Conservation (phyloP, 2,888 invertebrate species). For the Lasius fuliginosus region DNA sequence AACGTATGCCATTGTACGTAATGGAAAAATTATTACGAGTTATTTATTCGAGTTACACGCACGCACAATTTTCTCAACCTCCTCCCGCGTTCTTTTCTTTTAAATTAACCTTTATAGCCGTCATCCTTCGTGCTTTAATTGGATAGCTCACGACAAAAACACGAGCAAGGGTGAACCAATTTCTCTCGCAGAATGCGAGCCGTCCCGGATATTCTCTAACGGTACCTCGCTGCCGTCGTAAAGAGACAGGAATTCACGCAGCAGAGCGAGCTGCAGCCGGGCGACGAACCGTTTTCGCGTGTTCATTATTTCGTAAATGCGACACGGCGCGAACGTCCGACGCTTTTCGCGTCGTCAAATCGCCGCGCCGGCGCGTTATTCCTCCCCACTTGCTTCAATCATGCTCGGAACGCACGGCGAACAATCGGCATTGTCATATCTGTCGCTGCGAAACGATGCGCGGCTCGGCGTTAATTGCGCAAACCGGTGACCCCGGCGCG, state of each 20-base stretch:
- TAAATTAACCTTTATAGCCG: constrained; percentile 26
- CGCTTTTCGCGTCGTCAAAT: constrained; percentile 38
- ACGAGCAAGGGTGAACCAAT: constrained; percentile 29
- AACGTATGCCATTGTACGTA: neutral
- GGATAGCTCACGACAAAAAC: constrained; percentile 7
- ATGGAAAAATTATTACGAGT: neutral
- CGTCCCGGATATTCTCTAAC: constrained; percentile 45
- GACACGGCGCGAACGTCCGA: constrained; percentile 43
- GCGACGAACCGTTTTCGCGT: constrained; percentile 41
- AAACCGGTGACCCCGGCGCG: neutral
- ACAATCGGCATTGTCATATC: constrained; percentile 51
- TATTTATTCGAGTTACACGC: neutral
- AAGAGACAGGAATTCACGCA: constrained; percentile 47
- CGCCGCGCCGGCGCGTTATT: constrained; percentile 30
- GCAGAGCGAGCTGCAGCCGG: constrained; percentile 20
- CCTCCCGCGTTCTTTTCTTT: neutral
- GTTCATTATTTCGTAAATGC: constrained; percentile 56
- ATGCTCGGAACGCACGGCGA: constrained; percentile 22
- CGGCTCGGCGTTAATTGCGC: constrained; percentile 46
- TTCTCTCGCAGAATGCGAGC: constrained; percentile 23
- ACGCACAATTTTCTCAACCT: neutral
- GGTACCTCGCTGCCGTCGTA: constrained; percentile 1
- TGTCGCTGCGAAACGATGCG: constrained; percentile 24
- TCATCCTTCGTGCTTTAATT: constrained; percentile 41
- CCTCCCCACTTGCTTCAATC: constrained; percentile 39